A percentile compares a stretch with the other conserved stretches of the same genome.
Evolutionary conservation across 2,797 vertebrate species (phyloP).

Genomic region (Cryptoblepharus egeriae): DNA sequence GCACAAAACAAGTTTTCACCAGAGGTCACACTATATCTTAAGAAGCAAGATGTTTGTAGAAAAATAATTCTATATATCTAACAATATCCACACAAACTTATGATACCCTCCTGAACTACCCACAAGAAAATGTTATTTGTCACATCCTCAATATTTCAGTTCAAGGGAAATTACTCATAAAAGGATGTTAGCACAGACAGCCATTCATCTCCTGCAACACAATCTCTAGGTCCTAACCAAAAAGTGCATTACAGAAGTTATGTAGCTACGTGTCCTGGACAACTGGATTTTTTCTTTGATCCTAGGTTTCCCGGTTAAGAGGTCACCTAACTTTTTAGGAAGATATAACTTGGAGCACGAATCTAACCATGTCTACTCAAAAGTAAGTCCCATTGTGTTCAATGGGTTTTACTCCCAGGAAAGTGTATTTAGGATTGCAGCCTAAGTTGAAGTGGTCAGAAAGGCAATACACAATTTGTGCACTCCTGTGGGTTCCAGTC

Average conservation of each 20-base stretch:
- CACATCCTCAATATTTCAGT: slow-evolving; percentile 5
- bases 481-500: neutral
- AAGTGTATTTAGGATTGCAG: no score
- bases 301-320: neutral
- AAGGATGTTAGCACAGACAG: neutral
- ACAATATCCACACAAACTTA: neutral
- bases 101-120: neutral
- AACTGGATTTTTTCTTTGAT: neutral
- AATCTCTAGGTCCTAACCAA: neutral
- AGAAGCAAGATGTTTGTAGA: neutral
- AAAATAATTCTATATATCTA: neutral
- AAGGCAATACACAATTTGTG: neutral
- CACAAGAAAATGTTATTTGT: slow-evolving; percentile 12
- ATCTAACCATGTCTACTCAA: no score
- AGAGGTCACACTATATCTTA: neutral
- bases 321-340: neutral
- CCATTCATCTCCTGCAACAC: neutral
- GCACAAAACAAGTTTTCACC: neutral
- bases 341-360: no score
- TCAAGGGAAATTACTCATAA: neutral
- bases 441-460: neutral
- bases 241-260: slow-evolving; percentile 9
- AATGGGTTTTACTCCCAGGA: no score
- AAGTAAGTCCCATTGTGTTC: no score
- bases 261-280: neutral